Percentiles rank a stretch among this genome's conserved stretches.
phyloP scores from a whole-genome alignment of 2,888 invertebrate genomes.

The Agrilus mali region DNA sequence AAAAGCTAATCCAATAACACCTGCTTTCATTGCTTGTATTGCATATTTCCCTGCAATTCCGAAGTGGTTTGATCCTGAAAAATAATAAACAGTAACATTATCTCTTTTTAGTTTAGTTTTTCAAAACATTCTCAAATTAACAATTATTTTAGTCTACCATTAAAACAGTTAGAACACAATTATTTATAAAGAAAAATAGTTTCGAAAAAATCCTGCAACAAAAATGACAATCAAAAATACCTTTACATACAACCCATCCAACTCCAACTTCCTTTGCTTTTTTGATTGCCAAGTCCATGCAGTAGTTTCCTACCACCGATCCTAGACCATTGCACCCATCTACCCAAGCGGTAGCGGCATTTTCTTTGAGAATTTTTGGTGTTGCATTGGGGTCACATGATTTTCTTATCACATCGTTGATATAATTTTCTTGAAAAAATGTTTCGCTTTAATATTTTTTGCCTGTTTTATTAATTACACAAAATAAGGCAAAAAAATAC shows the following conservation, averaged over 20 bases:
- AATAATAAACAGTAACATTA: background rate
- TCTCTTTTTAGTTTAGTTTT: no score
- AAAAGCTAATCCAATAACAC: conserved; percentile 73
- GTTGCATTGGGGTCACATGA: conserved; percentile 37
- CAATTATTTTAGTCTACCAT: no score
- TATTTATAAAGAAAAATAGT: background rate
- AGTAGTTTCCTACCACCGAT: conserved; percentile 49
- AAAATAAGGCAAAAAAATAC: no score
- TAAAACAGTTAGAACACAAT: no score
- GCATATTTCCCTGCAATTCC: conserved; percentile 84
- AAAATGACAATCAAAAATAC: conserved; percentile 18
- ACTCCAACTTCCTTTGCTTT: conserved; percentile 57
- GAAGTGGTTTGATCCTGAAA: conserved; percentile 71
- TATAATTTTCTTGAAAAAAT: conserved; percentile 44
- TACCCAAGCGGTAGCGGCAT: conserved; percentile 41
- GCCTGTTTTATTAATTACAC: background rate
- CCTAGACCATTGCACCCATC: conserved; percentile 60
- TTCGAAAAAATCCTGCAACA: background rate
- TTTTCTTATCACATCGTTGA: conserved; percentile 44
- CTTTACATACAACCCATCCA: conserved; percentile 51
- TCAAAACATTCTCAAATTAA: no score
- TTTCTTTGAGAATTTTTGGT: conserved; percentile 47
- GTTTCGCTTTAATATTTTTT: background rate
- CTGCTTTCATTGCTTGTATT: conserved; percentile 55
- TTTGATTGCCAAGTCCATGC: conserved; percentile 52